These are phyloP conservation scores for Cosmia pyralina DNA, from an alignment of 2,888 invertebrate genomes.

Conservation along the genomic window DNA sequence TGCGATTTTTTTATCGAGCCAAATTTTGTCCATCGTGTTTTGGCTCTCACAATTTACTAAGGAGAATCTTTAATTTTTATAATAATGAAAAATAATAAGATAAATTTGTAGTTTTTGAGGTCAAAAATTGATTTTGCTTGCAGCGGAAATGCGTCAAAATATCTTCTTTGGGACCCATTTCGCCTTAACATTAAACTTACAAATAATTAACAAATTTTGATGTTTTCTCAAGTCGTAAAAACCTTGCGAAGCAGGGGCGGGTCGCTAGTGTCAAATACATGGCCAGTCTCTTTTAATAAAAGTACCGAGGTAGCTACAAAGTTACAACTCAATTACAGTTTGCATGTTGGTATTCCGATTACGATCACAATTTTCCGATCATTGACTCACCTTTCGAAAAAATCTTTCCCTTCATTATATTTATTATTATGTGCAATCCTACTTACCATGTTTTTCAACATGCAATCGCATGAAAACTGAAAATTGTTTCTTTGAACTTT, in stretches of 20 bases:
- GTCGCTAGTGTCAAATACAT: not conserved
- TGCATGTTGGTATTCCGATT: constrained; percentile 49
- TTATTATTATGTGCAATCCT: constrained; percentile 36
- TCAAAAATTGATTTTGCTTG: too few species aligned
- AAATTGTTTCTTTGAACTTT: constrained; percentile 57
- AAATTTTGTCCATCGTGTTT: too few species aligned
- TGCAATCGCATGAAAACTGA: constrained; percentile 56
- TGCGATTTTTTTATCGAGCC: too few species aligned
- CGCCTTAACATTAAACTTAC: not conserved
- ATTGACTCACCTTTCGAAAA: constrained; percentile 38
- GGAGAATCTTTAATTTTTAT: too few species aligned
- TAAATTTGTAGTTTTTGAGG: too few species aligned
- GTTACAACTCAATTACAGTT: constrained; percentile 40
- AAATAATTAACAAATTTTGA: not conserved
- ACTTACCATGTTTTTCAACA: constrained; percentile 39
- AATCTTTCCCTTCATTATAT: constrained; percentile 25
- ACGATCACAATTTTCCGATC: constrained; percentile 41
- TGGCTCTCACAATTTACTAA: too few species aligned
- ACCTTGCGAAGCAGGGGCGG: not conserved
- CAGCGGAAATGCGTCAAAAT: too few species aligned
- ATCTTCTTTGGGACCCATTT: too few species aligned
- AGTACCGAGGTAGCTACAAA: not conserved
- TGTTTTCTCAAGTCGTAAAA: not conserved
- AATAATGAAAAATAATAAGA: too few species aligned
- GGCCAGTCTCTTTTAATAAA: constrained; percentile 1